A percentile compares a stretch with the other conserved stretches of the same genome.
Conservation (phyloP, 1,140 invertebrate species). For the Drosophila varians region DNA sequence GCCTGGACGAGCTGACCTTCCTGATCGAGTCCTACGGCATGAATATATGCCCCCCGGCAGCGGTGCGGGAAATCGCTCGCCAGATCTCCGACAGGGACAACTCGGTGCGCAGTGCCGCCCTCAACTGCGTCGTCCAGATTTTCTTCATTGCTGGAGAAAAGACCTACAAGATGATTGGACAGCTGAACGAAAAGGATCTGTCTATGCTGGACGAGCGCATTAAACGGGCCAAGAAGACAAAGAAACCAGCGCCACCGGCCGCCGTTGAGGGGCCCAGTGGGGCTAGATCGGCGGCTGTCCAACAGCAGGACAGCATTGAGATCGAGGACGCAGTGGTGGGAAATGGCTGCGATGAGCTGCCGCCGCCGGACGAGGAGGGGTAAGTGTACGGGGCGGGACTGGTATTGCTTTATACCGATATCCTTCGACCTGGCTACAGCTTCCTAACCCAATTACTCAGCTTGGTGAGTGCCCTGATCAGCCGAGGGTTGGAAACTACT, state of each 20-base stretch:
- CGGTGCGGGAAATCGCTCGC: conserved; percentile 96
- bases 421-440: conserved; percentile 3
- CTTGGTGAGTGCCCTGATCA: conserved; percentile 8
- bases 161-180: conserved; percentile 95
- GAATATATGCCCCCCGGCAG: conserved; percentile 90
- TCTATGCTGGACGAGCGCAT: conserved; percentile 97
- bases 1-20: conserved; percentile 94
- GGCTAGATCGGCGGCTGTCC: conserved; percentile 51
- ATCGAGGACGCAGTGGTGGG: conserved; percentile 72
- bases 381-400: conserved; percentile 36
- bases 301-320: conserved; percentile 83
- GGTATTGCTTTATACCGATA: not conserved
- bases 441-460: conserved; percentile 2
- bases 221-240: conserved; percentile 91
- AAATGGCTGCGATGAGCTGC: conserved; percentile 80
- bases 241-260: conserved; percentile 84
- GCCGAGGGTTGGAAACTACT: conserved; percentile 31
- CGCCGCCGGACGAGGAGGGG: conserved; percentile 74
- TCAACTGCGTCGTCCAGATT: conserved; percentile 96
- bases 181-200: conserved; percentile 95
- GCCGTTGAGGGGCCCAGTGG: conserved; percentile 65
- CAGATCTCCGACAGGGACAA: conserved; percentile 98
- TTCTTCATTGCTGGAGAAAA: conserved; percentile 96
- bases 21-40: conserved; percentile 95
- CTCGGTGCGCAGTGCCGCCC: conserved; percentile 96